Percentiles rank a stretch among this genome's conserved stretches.
Conservation (phyloP, 2,113 vertebrate species). For the Elachura formosa region DNA sequence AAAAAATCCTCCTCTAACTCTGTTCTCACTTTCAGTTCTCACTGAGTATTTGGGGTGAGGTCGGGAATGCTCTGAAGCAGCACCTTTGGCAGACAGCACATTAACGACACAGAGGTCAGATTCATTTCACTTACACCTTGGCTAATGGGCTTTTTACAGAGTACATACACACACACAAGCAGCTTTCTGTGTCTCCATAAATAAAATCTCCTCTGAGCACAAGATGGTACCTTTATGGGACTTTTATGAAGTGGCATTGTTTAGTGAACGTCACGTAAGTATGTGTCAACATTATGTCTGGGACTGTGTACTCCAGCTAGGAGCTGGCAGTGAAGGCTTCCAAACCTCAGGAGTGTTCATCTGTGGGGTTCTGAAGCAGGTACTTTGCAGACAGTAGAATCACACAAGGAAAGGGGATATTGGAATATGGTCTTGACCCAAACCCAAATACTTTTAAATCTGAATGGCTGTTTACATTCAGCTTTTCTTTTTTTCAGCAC, state of each 20-base stretch:
- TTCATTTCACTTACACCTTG: constrained; percentile 64
- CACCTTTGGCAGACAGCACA: constrained; percentile 54
- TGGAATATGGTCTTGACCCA: not conserved
- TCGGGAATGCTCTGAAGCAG: constrained; percentile 43
- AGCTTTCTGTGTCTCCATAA: constrained; percentile 40
- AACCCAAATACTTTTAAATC: not conserved
- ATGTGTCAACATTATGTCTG: not conserved
- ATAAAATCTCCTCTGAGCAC: constrained; percentile 11
- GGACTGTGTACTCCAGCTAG: not conserved
- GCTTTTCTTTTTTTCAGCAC: not conserved
- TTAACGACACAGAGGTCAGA: constrained; percentile 58
- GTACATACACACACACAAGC: not conserved
- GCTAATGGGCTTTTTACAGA: constrained; percentile 74
- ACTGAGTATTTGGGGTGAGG: constrained; percentile 46
- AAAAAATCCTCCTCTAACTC: not conserved
- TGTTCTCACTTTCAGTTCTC: constrained; percentile 41
- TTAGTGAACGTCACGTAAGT: not conserved
- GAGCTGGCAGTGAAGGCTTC: not conserved
- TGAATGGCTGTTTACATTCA: not conserved
- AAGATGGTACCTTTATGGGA: constrained; percentile 5
- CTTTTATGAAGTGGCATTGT: constrained; percentile 35
- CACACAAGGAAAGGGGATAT: fast-evolving
- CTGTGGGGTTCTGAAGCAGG: not conserved
- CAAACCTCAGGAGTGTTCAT: not conserved
- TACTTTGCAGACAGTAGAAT: not conserved